Base-by-base conservation (phyloP, 2,888 invertebrate species). In the Amphimallon solstitiale region DNA sequence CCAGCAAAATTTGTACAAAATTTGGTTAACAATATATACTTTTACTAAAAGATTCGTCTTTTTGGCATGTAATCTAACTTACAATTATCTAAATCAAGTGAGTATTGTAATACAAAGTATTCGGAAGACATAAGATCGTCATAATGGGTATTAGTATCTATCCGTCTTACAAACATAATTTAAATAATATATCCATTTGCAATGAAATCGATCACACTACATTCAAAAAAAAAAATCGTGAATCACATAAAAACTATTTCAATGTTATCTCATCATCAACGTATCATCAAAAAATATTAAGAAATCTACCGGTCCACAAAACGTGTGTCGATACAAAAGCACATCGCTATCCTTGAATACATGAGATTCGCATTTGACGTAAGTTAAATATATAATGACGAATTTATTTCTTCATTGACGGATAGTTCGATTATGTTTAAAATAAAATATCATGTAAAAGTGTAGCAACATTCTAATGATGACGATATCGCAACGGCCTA, bases 181-280 rank as follows among this genome's bases (percentile, higher is more conserved):
- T 48, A 23, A 48, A 45, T 45, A 45, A 45, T 45, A 9, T 21
- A 29, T 21, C 51, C 14, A 51, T 19, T 17, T 51, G 17, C 17
- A 51, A 15, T 51, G 15, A 51, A 17, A 34, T 9, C 2, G 35
- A 17, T 35, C 15, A n/a, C n/a, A n/a, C 17, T 51, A 38, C 12
- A 19, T 40, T 12, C 5, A 12, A 0, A 9, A 45, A 40, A 54
- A 54, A 23, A 5, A 4, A 23, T 23, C 23, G 6, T 54, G 54
- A 54, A 40, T 54, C 54, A 54, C 38, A 23, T 14, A 12, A 17
- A 7, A 40, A 54, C 19, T 38, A 37, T 54, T n/a, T 54, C 40
- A 54, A 54, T 19, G 54, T 38, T 54, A 40, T 38, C 54, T 54
- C 38, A 54, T 29, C 54, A 54, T 54, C 38, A 54, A 15, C 9